Percentiles rank a stretch among this genome's conserved stretches.
These are phyloP conservation scores for Equus przewalskii DNA, from an alignment of 2,113 vertebrate species.

Conservation along the genomic window DNA sequence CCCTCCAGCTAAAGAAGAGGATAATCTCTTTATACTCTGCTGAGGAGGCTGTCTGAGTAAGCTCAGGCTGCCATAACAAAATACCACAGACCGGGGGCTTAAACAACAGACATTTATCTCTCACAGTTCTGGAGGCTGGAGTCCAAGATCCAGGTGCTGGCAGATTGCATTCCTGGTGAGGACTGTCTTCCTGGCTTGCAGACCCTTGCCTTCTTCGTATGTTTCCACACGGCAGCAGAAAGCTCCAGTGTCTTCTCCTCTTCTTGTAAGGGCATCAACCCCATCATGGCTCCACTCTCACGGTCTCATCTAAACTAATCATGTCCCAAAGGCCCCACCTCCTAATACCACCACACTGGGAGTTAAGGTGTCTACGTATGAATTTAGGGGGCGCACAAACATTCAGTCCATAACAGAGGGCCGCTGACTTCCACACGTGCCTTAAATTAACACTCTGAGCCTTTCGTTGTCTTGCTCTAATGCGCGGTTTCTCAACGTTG, in stretches of 20 bases:
- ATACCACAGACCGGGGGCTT: fast-evolving
- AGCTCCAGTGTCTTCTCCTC: not conserved
- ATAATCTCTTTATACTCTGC: not conserved
- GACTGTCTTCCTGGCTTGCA: no score
- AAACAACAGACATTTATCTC: no score
- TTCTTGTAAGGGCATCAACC: no score
- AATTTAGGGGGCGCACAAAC: not conserved
- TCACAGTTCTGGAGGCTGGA: not conserved
- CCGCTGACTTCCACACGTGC: no score
- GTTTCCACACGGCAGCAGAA: no score
- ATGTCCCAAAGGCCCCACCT: not conserved
- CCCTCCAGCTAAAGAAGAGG: no score
- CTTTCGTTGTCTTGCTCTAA: not conserved
- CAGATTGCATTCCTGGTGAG: not conserved
- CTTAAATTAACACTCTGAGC: not conserved
- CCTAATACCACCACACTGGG: fast-evolving
- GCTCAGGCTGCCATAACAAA: not conserved
- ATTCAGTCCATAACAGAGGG: not conserved
- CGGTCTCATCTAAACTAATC: not conserved
- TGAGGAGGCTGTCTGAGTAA: not conserved
- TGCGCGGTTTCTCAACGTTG: fast-evolving
- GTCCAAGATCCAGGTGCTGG: not conserved
- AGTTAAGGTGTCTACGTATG: fast-evolving
- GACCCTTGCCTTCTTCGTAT: not conserved
- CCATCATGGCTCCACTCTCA: no score